Evolutionary conservation across 2,113 vertebrate species (phyloP), one percentile per base, ranked within the genome.

Genomic region (Sclerurus mexicanus): DNA sequence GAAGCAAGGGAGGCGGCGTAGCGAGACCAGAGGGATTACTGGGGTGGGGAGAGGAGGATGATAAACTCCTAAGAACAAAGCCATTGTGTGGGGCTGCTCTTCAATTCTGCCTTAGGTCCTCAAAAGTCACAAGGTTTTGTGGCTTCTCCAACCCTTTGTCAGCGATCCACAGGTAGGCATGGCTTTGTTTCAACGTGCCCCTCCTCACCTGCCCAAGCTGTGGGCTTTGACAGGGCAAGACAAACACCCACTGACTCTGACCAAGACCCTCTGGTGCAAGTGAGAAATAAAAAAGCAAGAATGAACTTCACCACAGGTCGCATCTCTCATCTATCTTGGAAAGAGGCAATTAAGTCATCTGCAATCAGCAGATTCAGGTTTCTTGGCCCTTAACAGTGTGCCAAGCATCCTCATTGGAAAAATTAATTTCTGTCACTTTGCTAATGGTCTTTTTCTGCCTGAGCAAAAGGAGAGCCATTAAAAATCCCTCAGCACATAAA

Each of bases 391-490:
- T 35, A 75, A 59, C 85, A 78, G 83, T 0, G 10, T 92, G 90
- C 83, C 93, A 94, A 80, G 74, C 64, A 93, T 66, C 60, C 90
- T 93, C 80, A 63, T 27, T 84, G 92, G 83, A 89, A 93, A 95
- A 93, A 96, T 96, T 96, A 95, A 96, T 95, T 95, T 93, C 90
- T 95, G 93, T 95, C 96, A 96, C 96, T 96, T 95, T 93, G 92
- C 95, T 97, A 95, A 97, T 95, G 94, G 94, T 69, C 90, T 81
- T 95, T 89, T 95, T 92, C 96, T 93, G 95, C 86, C 86, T 86
- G 64, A 89, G 95, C 88, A 95, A 86, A 95, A 95, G 87, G 72
- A 86, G 60, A 94, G 92, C 83, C 92, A 96, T 94, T 97, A 96
- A 89, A 93, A 95, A 89, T 19, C 56, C 90, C 80, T 87, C 68